Evolutionary conservation across 2,888 invertebrate species (phyloP).

Genomic region (Carabus problematicus): DNA sequence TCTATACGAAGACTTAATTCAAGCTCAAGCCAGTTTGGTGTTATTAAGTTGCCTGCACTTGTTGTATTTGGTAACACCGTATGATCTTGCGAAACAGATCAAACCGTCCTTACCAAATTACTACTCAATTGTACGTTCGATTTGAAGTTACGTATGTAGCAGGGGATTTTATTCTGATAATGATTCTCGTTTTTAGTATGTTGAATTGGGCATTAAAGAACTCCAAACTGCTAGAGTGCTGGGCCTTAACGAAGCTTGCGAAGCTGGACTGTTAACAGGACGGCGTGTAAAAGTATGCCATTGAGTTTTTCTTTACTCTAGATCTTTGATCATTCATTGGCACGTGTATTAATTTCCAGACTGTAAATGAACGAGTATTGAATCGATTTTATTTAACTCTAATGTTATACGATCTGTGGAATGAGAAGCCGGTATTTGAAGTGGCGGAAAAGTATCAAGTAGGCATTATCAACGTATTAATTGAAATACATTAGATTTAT

Average conservation of each 20-base stretch:
- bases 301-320: not conserved
- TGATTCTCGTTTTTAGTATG: conserved; percentile 63
- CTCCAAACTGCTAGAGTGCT: conserved; percentile 74
- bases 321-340: not conserved
- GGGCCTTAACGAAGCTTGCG: conserved; percentile 79
- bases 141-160: conserved; percentile 33
- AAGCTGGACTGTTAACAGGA: conserved; percentile 73
- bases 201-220: conserved; percentile 68
- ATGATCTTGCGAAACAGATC: conserved; percentile 68
- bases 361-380: conserved; percentile 67
- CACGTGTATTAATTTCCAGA: conserved; percentile 58
- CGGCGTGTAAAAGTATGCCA: conserved; percentile 67
- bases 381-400: conserved; percentile 86
- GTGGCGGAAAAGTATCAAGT: conserved; percentile 73
- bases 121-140: conserved; percentile 66
- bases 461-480: conserved; percentile 1
- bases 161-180: conserved; percentile 34
- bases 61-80: conserved; percentile 85
- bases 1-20: conserved; percentile 76
- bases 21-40: conserved; percentile 78
- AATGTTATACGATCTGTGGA: conserved; percentile 82
- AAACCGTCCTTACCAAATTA: conserved; percentile 63
- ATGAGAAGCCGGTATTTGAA: conserved; percentile 68
- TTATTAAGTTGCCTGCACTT: conserved; percentile 84
- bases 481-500: conserved; percentile 4